Evolutionary conservation across 2,797 vertebrate genomes (phyloP), one percentile per base, ranked within the genome.

Genomic region (Delichon dasypus): DNA sequence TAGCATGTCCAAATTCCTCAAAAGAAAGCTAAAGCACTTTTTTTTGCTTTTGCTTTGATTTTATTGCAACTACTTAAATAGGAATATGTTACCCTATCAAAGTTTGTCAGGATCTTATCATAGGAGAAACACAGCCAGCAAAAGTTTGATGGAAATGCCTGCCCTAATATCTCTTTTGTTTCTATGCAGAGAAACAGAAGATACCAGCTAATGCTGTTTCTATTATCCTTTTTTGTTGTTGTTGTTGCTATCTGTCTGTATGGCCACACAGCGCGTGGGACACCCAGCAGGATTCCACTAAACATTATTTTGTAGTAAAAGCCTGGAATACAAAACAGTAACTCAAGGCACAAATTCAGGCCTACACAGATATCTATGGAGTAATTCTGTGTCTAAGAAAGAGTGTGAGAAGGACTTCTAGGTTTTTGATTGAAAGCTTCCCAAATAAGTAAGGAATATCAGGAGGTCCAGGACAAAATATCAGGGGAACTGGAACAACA

Each of bases 231-330:
- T 5, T 10, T 74, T 65, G 45, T 60, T 61, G 38, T 38, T 38
- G 11, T 38, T 38, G 38, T 32, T 47, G 9, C 36, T 88, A 34
- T 16, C n/a, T 62, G 6, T 62, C n/a, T 66, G 32, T 45, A 62
- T 0, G 1, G 17, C 19, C 26, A 32, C 10, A 8, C 10, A 8
- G 20, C 36, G 48, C 5, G 4, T 45, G 26, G 20, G 29, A 76
- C 20, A 58, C 0, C 1, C 30, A 80, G 14, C 7, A 76, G 26
- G 29, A 80, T 66, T 76, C 16, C 64, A 64, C 9, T 4, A 29
- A 54, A 60, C 8, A 6, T 54, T 30, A 1, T n/a, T 80, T 80
- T 77, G 72, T 29, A 45, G 25, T 62, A 71, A 89, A 93, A 73
- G 1, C 6, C 55, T 64, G 27, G 21, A 77, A 65, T 27, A 85